Base-by-base conservation (phyloP, 2,888 invertebrate genomes). In the Apamea epomidion region DNA sequence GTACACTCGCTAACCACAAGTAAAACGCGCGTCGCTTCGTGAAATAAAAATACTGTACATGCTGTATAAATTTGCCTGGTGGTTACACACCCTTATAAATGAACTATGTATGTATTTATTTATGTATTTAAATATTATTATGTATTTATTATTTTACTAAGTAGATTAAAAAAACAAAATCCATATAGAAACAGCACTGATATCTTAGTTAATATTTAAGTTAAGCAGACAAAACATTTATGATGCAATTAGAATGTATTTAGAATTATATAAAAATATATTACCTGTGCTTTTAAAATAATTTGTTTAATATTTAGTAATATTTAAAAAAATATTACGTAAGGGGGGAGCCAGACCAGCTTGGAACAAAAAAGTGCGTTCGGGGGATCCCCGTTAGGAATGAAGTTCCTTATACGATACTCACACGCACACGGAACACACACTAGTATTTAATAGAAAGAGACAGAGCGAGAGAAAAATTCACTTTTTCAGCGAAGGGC, bases 161-260 rank as follows among this genome's bases (percentile, higher is more conserved):
- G 21, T 76, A 85, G 42, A 29, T 79, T 10, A 58, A 58, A 95
- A 65, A 45, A 73, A 51, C 21, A 48, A 83, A 67, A 77, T 51
- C 62, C 54, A 58, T 68, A 29, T 76, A 75, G 78, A 85, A 80
- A 85, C 72, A 68, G 87, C 64, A 85, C 84, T 87, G 84, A 85
- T 70, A 29, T 58, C 14, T 32, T 83, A 78, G 71, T 64, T 64
- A 32, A 18, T 77, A 42, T 32, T 76, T 76, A 84, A n/a, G 32
- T 51, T 72, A 72, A 76, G 14, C 32, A 72, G 62, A 29, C 58
- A 32, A 76, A 75, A 81, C 65, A 58, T 69, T 29, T 69, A 62
- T 58, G 37, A 81, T 83, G 78, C 78, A 81, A 81, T 70, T 80
- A 80, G 48, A 42, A 51, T 75, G 5, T 32, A 80, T 32, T 81